Evolutionary conservation across 2,797 vertebrate genomes (phyloP).

Genomic region (Gadopsis bispinosus): DNA sequence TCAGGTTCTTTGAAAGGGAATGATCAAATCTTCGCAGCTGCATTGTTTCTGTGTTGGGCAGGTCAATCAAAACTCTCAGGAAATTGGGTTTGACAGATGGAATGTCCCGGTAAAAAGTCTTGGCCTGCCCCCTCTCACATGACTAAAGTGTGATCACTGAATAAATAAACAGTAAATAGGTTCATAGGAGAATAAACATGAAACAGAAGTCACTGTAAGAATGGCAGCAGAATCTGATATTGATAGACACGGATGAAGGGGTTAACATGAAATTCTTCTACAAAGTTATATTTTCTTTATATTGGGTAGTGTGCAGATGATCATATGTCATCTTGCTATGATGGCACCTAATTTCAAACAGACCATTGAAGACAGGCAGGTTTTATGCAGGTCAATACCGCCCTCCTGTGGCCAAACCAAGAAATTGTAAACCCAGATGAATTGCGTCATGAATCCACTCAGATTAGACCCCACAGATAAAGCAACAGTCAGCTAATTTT

Average conservation of each 20-base stretch:
- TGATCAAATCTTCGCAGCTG: slow-evolving; percentile 50
- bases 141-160: slow-evolving; percentile 54
- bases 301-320: slow-evolving; percentile 26
- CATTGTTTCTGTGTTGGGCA: slow-evolving; percentile 71
- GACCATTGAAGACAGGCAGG: background rate
- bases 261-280: background rate
- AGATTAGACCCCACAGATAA: background rate
- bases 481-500: background rate
- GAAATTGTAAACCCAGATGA: background rate
- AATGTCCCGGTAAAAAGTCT: slow-evolving; percentile 75
- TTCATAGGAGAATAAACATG: slow-evolving; percentile 29
- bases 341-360: slow-evolving; percentile 54
- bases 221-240: background rate
- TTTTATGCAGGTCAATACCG: slow-evolving; percentile 19
- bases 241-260: background rate
- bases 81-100: slow-evolving; percentile 84
- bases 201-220: slow-evolving; percentile 15
- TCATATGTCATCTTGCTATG: slow-evolving; percentile 31
- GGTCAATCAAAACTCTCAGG: slow-evolving; percentile 76
- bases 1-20: slow-evolving; percentile 22
- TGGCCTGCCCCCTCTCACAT: slow-evolving; percentile 44
- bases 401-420: slow-evolving; percentile 44
- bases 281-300: slow-evolving; percentile 11
- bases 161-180: slow-evolving; percentile 66
- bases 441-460: background rate